phyloP scores from a whole-genome alignment of 2,888 invertebrate species.

The Sisyra nigra region DNA sequence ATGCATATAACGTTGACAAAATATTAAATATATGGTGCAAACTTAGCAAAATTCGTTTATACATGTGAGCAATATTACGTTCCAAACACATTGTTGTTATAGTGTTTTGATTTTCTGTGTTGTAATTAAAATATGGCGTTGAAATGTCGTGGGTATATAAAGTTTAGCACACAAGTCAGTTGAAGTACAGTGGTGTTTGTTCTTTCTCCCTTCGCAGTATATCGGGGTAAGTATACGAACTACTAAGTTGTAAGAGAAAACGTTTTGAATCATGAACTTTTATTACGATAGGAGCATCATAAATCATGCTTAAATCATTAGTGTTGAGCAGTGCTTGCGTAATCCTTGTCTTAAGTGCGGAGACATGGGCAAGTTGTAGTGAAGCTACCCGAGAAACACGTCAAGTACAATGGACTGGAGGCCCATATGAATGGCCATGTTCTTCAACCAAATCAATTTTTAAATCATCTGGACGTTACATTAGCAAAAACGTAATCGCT shows the following conservation, averaged over 20 bases:
- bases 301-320: not conserved
- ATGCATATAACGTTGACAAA: no score
- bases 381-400: slow-evolving; percentile 7
- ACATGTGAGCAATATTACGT: no score
- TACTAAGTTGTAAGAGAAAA: no score
- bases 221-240: no score
- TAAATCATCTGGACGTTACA: slow-evolving; percentile 36
- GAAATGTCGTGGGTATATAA: no score
- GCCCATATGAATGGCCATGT: slow-evolving; percentile 32
- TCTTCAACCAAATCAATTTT: slow-evolving; percentile 36
- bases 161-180: no score
- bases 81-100: no score
- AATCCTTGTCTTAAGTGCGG: not conserved
- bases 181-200: not conserved
- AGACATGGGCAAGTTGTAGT: slow-evolving; percentile 6
- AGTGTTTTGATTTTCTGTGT: no score
- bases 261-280: no score
- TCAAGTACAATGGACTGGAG: slow-evolving; percentile 26
- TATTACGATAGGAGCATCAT: not conserved
- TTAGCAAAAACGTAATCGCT: slow-evolving; percentile 39
- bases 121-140: no score
- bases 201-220: not conserved
- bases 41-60: no score
- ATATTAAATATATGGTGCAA: no score
- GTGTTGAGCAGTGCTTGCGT: slow-evolving; percentile 3